A percentile compares a stretch with the other conserved stretches of the same genome.
Conservation (phyloP, 1,140 invertebrate species). For the Drosophila pseudoobscura region DNA sequence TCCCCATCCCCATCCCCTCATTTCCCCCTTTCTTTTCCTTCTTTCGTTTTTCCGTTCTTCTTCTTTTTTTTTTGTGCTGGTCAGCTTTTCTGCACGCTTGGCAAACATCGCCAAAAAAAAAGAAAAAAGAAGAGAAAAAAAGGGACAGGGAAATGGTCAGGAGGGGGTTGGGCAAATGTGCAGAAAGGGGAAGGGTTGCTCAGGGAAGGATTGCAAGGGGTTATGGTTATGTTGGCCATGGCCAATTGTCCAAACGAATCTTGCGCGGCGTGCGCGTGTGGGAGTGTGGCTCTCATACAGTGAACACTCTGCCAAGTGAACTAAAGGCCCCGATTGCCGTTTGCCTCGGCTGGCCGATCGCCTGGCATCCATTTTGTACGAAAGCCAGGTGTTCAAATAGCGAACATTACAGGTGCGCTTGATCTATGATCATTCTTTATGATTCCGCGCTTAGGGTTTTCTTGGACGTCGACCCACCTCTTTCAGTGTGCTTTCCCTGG, state of each 20-base stretch:
- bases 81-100: conserved; percentile 78
- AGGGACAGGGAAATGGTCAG: conserved; percentile 4
- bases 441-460: too few relatives aligned
- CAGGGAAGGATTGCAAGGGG: conserved; percentile 32
- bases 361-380: too few relatives aligned
- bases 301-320: background rate
- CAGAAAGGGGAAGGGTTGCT: too few relatives aligned
- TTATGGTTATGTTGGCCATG: conserved; percentile 43
- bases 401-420: too few relatives aligned
- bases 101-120: conserved; percentile 57
- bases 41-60: conserved; percentile 12
- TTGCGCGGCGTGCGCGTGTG: conserved; percentile 29
- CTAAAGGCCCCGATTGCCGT: too few relatives aligned
- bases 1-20: background rate
- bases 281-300: conserved; percentile 22
- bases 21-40: background rate
- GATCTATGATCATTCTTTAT: too few relatives aligned
- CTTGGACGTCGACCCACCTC: too few relatives aligned
- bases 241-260: conserved; percentile 74
- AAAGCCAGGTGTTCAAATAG: too few relatives aligned
- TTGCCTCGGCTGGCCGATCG: too few relatives aligned
- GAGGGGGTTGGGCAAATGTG: background rate
- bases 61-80: conserved; percentile 67
- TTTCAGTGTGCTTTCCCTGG: too few relatives aligned
- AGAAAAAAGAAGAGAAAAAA: conserved; percentile 13